A percentile compares a stretch with the other conserved stretches of the same genome.
Evolutionary conservation across 2,797 vertebrate species (phyloP).

Genomic region (Anniella stebbinsi): DNA sequence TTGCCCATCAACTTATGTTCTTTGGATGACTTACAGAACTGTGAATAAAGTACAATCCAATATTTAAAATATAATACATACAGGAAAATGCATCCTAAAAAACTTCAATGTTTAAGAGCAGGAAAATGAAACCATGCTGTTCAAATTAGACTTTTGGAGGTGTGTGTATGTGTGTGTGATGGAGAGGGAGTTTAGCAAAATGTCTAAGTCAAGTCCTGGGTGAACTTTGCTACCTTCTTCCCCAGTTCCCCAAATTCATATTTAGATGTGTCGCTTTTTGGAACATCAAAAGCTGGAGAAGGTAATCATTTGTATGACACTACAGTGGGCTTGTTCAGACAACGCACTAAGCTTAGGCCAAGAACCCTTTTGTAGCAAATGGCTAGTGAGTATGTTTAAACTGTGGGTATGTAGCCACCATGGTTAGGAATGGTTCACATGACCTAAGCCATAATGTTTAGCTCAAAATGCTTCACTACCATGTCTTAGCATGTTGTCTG

Average conservation of each 20-base stretch:
- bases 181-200: not conserved
- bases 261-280: not conserved
- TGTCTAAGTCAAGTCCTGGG: not conserved
- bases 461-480: no score
- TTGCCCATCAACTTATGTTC: no score
- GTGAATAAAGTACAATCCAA: not conserved
- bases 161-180: not conserved
- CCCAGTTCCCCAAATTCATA: not conserved
- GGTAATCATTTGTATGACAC: not conserved
- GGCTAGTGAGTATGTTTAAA: no score
- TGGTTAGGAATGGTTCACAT: no score
- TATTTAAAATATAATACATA: not conserved
- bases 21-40: not conserved
- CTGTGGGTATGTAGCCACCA: no score
- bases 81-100: not conserved
- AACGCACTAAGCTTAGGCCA: no score
- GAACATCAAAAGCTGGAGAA: not conserved
- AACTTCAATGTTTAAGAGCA: not conserved
- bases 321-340: not conserved
- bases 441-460: no score
- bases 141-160: not conserved
- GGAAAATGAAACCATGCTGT: not conserved
- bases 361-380: no score
- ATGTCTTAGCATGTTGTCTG: no score
- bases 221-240: not conserved